Conservation (phyloP, 2,797 vertebrate genomes). For the Rhinella marina region DNA sequence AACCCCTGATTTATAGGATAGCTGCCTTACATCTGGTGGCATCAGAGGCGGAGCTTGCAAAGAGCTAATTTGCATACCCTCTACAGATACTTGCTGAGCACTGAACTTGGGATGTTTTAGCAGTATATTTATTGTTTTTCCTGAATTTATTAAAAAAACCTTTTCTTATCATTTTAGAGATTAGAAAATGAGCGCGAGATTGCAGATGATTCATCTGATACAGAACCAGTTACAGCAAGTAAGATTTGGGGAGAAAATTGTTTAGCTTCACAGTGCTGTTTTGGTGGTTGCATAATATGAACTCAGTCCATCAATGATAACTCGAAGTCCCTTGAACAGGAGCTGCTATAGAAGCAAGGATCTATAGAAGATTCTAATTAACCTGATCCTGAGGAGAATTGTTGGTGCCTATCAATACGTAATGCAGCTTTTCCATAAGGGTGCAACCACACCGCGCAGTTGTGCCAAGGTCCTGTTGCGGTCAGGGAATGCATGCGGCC, state of each 20-base stretch:
- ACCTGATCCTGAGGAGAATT: background rate
- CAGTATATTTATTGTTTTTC: background rate
- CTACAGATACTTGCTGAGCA: too few relatives aligned
- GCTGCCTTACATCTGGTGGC: too few relatives aligned
- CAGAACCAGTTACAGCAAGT: slow-evolving; percentile 49
- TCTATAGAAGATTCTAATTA: background rate
- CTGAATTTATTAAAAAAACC: background rate
- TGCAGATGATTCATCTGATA: slow-evolving; percentile 51
- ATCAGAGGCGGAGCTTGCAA: too few relatives aligned
- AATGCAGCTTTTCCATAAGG: background rate
- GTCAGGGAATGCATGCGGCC: too few relatives aligned
- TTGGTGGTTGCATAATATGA: background rate
- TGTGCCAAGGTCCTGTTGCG: too few relatives aligned
- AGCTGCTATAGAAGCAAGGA: background rate
- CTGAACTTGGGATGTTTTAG: background rate
- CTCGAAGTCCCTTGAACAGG: background rate
- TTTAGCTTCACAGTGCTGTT: background rate
- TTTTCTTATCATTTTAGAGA: slow-evolving; percentile 23
- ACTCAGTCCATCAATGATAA: background rate
- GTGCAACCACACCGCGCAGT: too few relatives aligned
- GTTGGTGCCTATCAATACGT: background rate
- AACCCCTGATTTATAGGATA: too few relatives aligned
- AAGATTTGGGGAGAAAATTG: background rate
- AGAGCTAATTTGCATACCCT: too few relatives aligned
- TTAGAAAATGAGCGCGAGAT: slow-evolving; percentile 56